Base-by-base conservation (phyloP, 2,113 vertebrate species). In the Bufo gargarizans region DNA sequence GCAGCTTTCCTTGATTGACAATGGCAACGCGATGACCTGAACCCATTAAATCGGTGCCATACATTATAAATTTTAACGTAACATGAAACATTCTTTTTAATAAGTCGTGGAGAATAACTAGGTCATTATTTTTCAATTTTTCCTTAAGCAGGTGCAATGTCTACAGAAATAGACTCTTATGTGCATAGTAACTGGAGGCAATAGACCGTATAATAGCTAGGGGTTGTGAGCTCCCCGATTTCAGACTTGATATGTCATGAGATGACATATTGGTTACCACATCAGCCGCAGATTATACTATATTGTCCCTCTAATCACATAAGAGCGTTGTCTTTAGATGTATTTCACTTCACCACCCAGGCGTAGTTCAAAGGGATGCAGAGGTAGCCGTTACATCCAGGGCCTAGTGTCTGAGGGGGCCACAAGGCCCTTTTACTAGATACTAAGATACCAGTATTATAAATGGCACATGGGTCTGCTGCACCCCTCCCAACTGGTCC, bases 21-120 rank as follows among this genome's bases (percentile, higher is more conserved):
- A 22, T 53, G 20, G 81, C 12, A 22, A 43, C 45, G 11, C 20
- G 5, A 69, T 69, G 81, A 83, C 81, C 81, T 83, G 45, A 83
- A 33, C 81, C 81, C 59, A 83, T 83, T 83, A 83, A 63, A 83
- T 20, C 61, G n/a, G 47, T 22, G 81, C 49, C 81, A 50, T 83
- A 50, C 59, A 65, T 83, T 69, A 67, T n/a, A 53, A 47, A 69
- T 83, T 49, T 65, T 67, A 12, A 50, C 49, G 8, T 83, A 53
- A 83, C 63, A 83, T 53, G 47, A 53, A 63, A 53, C 43, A 53
- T 67, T 83, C 61, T 69, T 83, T 65, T 83, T 83, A 83, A 83
- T 83, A 67, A 83, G 81, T 69, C 6, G 12, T 33, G 20, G 12
- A 33, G 63, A 83, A 83, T 50, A 63, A 82, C 58, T n/a, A 43